Evolutionary conservation across 2,113 vertebrate species (phyloP), one percentile per base, ranked within the genome.

Genomic region (Cariama cristata): DNA sequence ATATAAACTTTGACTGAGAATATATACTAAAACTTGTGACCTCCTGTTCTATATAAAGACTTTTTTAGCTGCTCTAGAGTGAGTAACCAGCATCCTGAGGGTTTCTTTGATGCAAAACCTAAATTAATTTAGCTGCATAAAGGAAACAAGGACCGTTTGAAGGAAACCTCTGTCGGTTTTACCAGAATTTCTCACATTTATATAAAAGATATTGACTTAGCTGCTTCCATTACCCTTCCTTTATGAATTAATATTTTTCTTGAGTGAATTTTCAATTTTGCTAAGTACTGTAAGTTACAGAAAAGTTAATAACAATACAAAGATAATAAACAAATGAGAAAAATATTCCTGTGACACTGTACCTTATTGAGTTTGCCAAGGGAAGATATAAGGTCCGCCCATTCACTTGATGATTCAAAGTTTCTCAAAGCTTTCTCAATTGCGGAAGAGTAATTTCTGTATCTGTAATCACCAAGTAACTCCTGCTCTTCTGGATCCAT

Each of bases 291-390:
- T 3, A 66, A 87, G 14, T 3, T 56, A 52, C 30, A 86, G 30
- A 23, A 49, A 66, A 88, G 17, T 60, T 62, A 35, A 6, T 0
- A 59, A 35, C 5, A 59, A 62, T 2, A 16, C 24, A 81, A 83
- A 69, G 6, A 47, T 19, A 52, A 73, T 19, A 33, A 64, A 55
- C 4, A 42, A 67, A 85, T 30, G 2, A 49, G 58, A 59, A 42
- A 52, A 33, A 53, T 7, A 47, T 5, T 49, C 30, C 45, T 21
- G 20, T 79, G 58, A 9, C 21, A 75, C 28, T 33, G 22, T 98
- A 99, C 99, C 99, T 99, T 99, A 89, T 99, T 99, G 95, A 99
- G 99, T 90, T 99, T 99, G 73, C 99, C 99, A 87, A 99, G 98
- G 14, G 99, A 99, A 38, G 99, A 99, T 91, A 99, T 99, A 49